These are phyloP conservation scores for Anarhynchus alexandrinus DNA, from an alignment of 2,113 vertebrate species.

Conservation along the genomic window DNA sequence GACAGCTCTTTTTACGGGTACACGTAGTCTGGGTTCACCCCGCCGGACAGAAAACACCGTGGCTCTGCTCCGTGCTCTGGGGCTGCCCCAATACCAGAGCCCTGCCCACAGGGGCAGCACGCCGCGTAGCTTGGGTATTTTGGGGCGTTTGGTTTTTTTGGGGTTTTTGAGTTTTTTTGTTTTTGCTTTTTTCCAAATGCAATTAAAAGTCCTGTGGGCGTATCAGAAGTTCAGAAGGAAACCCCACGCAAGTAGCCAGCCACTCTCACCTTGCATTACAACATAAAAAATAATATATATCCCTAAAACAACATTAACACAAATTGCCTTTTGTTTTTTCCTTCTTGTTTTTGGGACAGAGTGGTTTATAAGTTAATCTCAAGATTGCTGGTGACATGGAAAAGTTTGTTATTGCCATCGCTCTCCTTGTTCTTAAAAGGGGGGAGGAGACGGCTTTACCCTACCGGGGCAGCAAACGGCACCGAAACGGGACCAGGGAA, in stretches of 20 bases:
- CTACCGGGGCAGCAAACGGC: neutral
- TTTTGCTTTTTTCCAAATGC: neutral
- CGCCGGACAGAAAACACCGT: neutral
- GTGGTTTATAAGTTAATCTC: neutral
- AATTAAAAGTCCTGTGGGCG: neutral
- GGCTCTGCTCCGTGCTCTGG: too few species aligned
- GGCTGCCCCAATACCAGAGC: neutral
- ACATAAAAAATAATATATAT: neutral
- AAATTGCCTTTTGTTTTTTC: neutral
- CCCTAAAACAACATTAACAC: neutral
- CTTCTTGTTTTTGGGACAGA: neutral
- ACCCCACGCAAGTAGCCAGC: neutral
- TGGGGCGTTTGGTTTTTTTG: neutral
- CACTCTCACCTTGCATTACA: neutral
- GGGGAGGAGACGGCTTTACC: neutral
- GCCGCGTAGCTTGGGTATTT: neutral
- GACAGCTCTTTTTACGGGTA: neutral
- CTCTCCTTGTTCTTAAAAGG: neutral
- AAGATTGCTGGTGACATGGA: neutral
- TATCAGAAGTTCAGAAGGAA: neutral
- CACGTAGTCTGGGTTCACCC: neutral
- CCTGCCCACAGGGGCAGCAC: neutral
- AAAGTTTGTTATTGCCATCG: neutral
- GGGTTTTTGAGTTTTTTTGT: neutral
- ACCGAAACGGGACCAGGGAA: neutral